phyloP scores from a whole-genome alignment of 2,888 invertebrate species.

The Acleris holmiana region DNA sequence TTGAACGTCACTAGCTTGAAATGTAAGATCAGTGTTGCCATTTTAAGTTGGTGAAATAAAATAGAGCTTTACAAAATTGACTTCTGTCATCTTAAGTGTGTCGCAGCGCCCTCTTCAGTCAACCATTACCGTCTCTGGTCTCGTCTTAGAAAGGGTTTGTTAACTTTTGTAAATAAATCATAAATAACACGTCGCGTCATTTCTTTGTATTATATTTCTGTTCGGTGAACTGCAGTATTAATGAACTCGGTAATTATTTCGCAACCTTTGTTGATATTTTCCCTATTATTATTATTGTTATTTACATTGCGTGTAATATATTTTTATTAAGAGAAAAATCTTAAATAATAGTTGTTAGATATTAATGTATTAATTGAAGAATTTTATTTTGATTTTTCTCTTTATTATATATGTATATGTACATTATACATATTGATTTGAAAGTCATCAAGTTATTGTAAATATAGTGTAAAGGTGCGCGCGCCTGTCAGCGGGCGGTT shows the following conservation, averaged over 20 bases:
- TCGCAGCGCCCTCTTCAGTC: slow-evolving; percentile 13
- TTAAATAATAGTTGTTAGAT: slow-evolving; percentile 81
- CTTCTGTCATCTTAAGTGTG: neutral
- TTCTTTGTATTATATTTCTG: slow-evolving; percentile 64
- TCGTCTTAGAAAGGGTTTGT: slow-evolving; percentile 63
- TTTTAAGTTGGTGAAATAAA: no score
- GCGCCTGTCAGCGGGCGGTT: slow-evolving; percentile 71
- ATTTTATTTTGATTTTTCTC: slow-evolving; percentile 83
- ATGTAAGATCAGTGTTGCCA: no score
- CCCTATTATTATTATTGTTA: slow-evolving; percentile 72
- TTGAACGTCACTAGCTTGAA: no score
- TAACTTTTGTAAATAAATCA: slow-evolving; percentile 79
- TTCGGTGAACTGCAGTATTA: slow-evolving; percentile 75
- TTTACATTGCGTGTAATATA: slow-evolving; percentile 81
- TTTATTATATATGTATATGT: slow-evolving; percentile 80
- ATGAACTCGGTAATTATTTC: slow-evolving; percentile 53
- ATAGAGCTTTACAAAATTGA: no score
- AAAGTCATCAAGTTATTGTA: slow-evolving; percentile 80
- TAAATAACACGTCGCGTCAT: slow-evolving; percentile 53
- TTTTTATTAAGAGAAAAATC: slow-evolving; percentile 82
- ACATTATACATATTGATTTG: slow-evolving; percentile 78
- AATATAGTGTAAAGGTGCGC: slow-evolving; percentile 75
- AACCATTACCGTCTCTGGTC: slow-evolving; percentile 40
- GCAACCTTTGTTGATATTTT: slow-evolving; percentile 72
- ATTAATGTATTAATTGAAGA: slow-evolving; percentile 83